Evolutionary conservation across 2,113 vertebrate species (phyloP).

Genomic region (Aptenodytes forsteri): DNA sequence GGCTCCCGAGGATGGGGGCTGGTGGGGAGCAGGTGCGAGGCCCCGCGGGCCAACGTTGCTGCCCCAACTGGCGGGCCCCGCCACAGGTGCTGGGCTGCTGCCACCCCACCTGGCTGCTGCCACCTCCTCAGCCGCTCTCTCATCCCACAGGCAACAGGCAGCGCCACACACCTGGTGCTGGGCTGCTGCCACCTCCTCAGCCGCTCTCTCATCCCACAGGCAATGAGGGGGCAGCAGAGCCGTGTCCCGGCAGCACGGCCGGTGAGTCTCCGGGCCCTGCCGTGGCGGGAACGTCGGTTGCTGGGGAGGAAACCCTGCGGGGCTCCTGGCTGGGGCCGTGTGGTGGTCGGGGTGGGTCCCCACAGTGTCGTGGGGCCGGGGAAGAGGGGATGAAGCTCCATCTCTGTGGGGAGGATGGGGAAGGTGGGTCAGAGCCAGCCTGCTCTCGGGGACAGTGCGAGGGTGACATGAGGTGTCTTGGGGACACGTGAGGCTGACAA

Average conservation of each 20-base stretch:
- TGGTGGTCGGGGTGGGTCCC: background rate
- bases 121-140: background rate
- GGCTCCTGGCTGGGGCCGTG: rapidly evolving
- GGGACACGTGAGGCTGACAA: background rate
- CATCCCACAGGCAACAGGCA: background rate
- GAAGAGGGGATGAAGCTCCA: background rate
- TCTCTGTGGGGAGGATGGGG: background rate
- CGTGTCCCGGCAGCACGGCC: rapidly evolving
- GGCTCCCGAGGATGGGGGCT: rapidly evolving
- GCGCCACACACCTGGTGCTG: background rate
- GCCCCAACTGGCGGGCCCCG: rapidly evolving
- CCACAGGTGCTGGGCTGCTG: rapidly evolving
- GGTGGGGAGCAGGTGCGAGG: background rate
- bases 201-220: background rate
- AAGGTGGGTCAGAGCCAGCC: background rate
- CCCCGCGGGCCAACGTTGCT: rapidly evolving
- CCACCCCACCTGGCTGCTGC: too few species aligned
- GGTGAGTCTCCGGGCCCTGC: background rate
- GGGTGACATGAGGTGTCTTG: rapidly evolving
- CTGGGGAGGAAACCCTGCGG: rapidly evolving
- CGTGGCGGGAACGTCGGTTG: rapidly evolving
- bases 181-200: background rate
- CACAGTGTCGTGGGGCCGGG: rapidly evolving
- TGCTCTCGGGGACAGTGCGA: rapidly evolving
- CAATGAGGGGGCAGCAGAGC: rapidly evolving